Base-by-base conservation (phyloP, 2,888 invertebrate genomes). In the Drosophila mimetica region DNA sequence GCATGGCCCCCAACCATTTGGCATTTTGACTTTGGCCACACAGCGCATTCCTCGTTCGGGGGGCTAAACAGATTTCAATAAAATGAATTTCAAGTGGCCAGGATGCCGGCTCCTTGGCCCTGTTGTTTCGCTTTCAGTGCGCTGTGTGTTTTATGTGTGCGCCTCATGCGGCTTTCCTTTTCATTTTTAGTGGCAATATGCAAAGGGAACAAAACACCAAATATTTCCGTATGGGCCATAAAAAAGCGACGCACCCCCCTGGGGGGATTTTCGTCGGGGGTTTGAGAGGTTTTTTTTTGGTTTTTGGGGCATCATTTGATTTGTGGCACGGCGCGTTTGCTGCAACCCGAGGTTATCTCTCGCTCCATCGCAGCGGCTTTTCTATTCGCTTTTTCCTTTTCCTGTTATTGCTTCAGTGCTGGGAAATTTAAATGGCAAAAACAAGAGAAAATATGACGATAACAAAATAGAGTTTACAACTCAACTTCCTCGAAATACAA, bases 101-200 rank as follows among this genome's bases (percentile, higher is more conserved):
- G 47, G 14, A 44, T 34, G 32, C 48, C 32, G 20, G 36, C 50
- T 39, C 37, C 22, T 20, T 50, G 47, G 5, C 22, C 28, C 28
- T 30, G 37, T 22, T 53, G 44, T 11, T 16, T 18, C 18, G 6
- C 11, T 14, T 34, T 20, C 54, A 42, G 32, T 61, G 44, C 25
- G 30, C 11, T 16, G 22, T 20, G 16, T 47, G 30, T 59, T 54
- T 48, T 67, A 64, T 63, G 66, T 65, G 79, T 69, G 79, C 61
- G 69, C 82, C 74, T 71, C 82, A 85, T 85, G 79, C 66, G 84
- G 74, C 69, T 73, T 81, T 84, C 53, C 57, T 71, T 85, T 79
- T 84, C 81, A 71, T 74, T 81, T 65, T 82, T 82, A 81, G 74
- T 81, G 87, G 87, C 85, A 86, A 82, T 82, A 81, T 82, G 85